Percentiles rank a stretch among this genome's conserved stretches.
phyloP scores from a whole-genome alignment of 2,113 vertebrate genomes.

The Malurus melanocephalus region DNA sequence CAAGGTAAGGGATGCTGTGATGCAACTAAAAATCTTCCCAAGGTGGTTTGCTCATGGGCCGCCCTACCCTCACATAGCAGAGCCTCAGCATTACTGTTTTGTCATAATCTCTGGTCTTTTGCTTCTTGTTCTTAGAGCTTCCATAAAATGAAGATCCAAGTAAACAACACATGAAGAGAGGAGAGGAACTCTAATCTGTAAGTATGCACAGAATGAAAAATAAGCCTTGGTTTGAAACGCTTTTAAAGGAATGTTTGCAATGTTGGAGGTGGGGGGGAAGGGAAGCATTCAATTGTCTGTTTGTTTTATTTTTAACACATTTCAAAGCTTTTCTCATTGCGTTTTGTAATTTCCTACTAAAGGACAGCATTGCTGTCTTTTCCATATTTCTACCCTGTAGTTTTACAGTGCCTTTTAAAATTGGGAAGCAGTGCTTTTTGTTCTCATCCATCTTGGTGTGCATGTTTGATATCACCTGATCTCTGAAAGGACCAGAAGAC shows the following conservation, averaged over 20 bases:
- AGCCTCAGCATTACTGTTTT: neutral
- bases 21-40: neutral
- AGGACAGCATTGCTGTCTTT: neutral
- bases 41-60: neutral
- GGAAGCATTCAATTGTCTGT: neutral
- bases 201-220: neutral
- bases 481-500: neutral
- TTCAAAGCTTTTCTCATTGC: neutral
- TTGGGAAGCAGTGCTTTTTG: neutral
- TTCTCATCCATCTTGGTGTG: neutral
- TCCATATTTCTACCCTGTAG: neutral
- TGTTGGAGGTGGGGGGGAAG: fast-evolving
- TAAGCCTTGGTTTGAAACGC: neutral
- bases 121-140: neutral
- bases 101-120: neutral
- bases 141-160: neutral
- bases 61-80: neutral
- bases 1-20: neutral
- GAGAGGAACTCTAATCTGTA: neutral
- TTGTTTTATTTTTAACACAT: neutral
- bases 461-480: neutral
- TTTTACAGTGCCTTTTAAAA: neutral
- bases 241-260: neutral
- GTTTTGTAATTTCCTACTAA: neutral
- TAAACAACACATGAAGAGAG: neutral